A percentile compares a stretch with the other conserved stretches of the same genome.
Evolutionary conservation across 2,113 vertebrate species (phyloP).

Genomic region (Crotalus horridus): DNA sequence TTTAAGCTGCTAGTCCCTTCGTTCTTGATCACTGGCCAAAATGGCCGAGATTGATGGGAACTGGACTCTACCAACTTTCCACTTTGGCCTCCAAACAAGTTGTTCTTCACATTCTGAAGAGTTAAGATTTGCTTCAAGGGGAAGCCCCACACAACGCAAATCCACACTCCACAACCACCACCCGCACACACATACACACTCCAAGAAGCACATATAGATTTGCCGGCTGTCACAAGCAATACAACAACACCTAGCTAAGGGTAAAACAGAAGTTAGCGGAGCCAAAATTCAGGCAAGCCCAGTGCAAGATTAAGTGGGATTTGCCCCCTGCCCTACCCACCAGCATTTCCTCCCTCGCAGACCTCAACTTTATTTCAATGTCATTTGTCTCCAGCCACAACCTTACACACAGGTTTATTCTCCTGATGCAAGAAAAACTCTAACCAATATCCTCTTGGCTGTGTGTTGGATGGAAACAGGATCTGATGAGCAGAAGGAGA

Average conservation of each 20-base stretch:
- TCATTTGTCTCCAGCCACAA: conserved; percentile 51
- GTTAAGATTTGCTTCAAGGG: no score
- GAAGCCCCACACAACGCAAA: background rate
- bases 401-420: conserved; percentile 35
- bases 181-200: no score
- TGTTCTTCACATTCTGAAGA: no score
- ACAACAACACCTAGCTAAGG: conserved; percentile 15
- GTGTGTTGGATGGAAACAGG: conserved; percentile 41
- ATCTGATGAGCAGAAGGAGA: background rate
- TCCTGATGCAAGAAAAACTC: conserved; percentile 53
- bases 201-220: background rate
- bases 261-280: conserved; percentile 8
- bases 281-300: conserved; percentile 13
- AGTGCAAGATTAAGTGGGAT: conserved; percentile 5
- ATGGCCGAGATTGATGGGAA: no score
- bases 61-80: no score
- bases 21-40: no score
- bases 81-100: no score
- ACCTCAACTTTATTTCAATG: conserved; percentile 42
- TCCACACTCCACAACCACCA: no score
- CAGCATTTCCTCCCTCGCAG: conserved; percentile 2
- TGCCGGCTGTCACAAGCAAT: background rate
- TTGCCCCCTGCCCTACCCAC: background rate
- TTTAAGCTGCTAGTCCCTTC: no score
- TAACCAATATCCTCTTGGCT: conserved; percentile 50